phyloP scores from a whole-genome alignment of 2,797 vertebrate genomes.

The Acomys russatus region DNA sequence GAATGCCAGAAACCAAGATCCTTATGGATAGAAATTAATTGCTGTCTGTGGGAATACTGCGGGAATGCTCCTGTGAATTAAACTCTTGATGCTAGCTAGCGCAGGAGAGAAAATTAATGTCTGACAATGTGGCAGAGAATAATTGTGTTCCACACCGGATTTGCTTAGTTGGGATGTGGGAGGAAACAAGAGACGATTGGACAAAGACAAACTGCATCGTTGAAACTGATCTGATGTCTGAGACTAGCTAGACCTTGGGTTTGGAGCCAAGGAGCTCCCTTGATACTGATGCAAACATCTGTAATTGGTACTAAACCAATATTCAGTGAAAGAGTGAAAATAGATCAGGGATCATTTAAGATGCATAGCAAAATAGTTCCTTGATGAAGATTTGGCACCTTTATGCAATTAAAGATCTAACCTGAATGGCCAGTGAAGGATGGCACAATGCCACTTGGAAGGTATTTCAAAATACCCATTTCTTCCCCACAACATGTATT shows the following conservation, averaged over 20 bases:
- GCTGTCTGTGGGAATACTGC: constrained; percentile 68
- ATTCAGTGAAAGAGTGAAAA: constrained; percentile 50
- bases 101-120: constrained; percentile 5
- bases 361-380: constrained; percentile 14
- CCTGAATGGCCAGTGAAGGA: constrained; percentile 39
- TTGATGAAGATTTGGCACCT: constrained; percentile 30
- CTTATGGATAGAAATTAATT: constrained; percentile 67
- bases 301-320: neutral
- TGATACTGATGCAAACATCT: neutral
- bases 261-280: neutral
- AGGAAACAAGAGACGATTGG: neutral
- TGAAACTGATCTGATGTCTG: neutral
- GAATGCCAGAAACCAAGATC: constrained; percentile 50
- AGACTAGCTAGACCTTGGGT: neutral
- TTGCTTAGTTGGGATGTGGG: neutral
- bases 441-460: neutral
- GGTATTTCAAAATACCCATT: constrained; percentile 37
- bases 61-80: constrained; percentile 53
- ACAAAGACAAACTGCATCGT: neutral
- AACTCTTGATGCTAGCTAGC: constrained; percentile 17
- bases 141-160: neutral
- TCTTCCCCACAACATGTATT: neutral
- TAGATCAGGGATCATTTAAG: constrained; percentile 5
- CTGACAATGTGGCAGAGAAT: neutral
- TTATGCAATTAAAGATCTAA: neutral